Percentiles rank a stretch among this genome's conserved stretches.
Conservation (phyloP, 1,140 invertebrate species). For the Drosophila kohkoa region DNA sequence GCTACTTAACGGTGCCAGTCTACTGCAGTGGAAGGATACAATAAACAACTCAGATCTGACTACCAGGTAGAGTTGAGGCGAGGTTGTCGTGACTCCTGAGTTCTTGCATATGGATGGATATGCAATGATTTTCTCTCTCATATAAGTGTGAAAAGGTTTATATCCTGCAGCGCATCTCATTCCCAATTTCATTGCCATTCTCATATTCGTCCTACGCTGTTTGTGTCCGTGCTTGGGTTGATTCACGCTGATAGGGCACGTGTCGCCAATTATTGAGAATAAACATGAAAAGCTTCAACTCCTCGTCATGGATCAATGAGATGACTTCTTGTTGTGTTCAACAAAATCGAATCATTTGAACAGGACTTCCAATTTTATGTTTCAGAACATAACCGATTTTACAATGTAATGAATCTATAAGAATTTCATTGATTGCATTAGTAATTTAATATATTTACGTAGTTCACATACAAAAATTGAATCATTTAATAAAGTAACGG, state of each 20-base stretch:
- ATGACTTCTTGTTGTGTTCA: constrained; percentile 65
- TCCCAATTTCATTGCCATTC: not conserved
- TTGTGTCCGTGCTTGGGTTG: constrained; percentile 60
- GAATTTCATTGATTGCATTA: too few relatives aligned
- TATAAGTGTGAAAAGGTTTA: constrained; percentile 73
- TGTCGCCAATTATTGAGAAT: constrained; percentile 80
- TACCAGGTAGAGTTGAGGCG: not conserved
- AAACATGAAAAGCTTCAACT: constrained; percentile 66
- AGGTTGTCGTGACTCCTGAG: not conserved
- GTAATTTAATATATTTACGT: too few relatives aligned
- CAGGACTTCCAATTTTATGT: not conserved
- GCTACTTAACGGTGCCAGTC: constrained; percentile 60
- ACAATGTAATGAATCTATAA: too few relatives aligned
- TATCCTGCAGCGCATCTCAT: constrained; percentile 22
- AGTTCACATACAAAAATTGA: too few relatives aligned
- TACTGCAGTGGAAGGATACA: constrained; percentile 21
- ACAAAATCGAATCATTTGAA: constrained; percentile 1
- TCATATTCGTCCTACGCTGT: not conserved
- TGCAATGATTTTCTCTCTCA: constrained; percentile 66
- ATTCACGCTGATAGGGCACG: constrained; percentile 82
- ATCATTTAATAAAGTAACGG: too few relatives aligned
- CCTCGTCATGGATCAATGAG: constrained; percentile 48
- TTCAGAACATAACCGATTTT: too few relatives aligned
- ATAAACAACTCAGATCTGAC: constrained; percentile 33
- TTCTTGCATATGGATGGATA: constrained; percentile 10